Evolutionary conservation across 2,888 invertebrate genomes (phyloP).

Genomic region (Junonia oenone): DNA sequence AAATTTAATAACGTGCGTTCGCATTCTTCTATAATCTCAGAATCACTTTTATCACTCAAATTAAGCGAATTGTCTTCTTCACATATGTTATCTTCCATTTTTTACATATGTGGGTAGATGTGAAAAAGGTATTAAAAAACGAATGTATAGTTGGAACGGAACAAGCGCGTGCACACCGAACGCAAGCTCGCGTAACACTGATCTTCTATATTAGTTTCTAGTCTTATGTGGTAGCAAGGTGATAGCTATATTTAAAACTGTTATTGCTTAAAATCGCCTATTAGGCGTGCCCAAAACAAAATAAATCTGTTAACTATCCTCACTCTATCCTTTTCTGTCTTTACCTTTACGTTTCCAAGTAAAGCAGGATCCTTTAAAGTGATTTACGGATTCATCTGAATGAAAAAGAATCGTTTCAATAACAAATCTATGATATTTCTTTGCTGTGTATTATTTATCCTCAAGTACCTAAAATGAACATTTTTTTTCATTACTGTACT

Average conservation of each 20-base stretch:
- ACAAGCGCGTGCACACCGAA: background rate
- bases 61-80: background rate
- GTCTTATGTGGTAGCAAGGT: too few relatives aligned
- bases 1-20: background rate
- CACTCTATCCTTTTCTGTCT: constrained; percentile 19
- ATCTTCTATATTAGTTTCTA: too few relatives aligned
- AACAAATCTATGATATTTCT: too few relatives aligned
- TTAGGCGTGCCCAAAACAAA: background rate
- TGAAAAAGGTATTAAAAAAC: background rate
- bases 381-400: background rate
- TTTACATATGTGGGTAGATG: background rate
- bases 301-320: constrained; percentile 13
- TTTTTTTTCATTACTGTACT: too few relatives aligned
- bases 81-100: background rate
- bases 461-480: too few relatives aligned
- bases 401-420: background rate
- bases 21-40: background rate
- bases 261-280: background rate
- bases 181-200: background rate
- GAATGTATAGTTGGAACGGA: background rate
- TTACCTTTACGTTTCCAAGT: constrained; percentile 5
- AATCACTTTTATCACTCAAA: background rate
- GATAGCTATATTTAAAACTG: background rate
- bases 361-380: background rate
- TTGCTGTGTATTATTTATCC: too few relatives aligned